Conservation (phyloP, 1,140 invertebrate genomes). For the Hermatobates lingyangjiaoensis region DNA sequence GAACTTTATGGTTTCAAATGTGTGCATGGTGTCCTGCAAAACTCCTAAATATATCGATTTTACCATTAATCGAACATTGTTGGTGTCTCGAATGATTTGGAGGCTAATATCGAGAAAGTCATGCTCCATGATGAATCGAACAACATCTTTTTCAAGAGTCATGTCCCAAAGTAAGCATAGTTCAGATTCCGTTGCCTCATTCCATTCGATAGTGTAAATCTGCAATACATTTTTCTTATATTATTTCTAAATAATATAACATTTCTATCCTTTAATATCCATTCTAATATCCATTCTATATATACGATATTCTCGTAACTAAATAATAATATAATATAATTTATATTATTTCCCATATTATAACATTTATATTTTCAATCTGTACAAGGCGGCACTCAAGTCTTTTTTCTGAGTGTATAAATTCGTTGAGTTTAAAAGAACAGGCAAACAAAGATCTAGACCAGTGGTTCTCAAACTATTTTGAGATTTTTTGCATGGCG, state of each 20-base stretch:
- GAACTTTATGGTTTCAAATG: not conserved
- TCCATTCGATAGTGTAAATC: slow-evolving; percentile 27
- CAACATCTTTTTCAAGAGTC: slow-evolving; percentile 48
- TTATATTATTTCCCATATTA: too few relatives aligned
- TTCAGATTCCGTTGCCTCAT: slow-evolving; percentile 39
- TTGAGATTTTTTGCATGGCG: too few relatives aligned
- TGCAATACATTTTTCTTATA: slow-evolving; percentile 6
- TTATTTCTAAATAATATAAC: not conserved
- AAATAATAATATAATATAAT: not conserved
- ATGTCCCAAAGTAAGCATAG: slow-evolving; percentile 60
- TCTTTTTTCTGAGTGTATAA: too few relatives aligned
- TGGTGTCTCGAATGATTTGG: slow-evolving; percentile 25
- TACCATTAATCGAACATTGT: slow-evolving; percentile 33
- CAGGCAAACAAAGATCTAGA: too few relatives aligned
- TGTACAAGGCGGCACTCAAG: too few relatives aligned
- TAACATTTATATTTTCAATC: too few relatives aligned
- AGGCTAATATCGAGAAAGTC: slow-evolving; percentile 37
- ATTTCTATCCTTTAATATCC: not conserved
- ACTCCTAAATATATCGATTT: not conserved
- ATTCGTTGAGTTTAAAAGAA: too few relatives aligned
- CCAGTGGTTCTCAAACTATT: too few relatives aligned
- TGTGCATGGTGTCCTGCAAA: slow-evolving; percentile 2
- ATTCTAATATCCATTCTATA: not conserved
- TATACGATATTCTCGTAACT: not conserved
- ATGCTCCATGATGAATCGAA: slow-evolving; percentile 40